phyloP scores from a whole-genome alignment of 1,140 invertebrate species.

The Ceratoteleas bidentatus region DNA sequence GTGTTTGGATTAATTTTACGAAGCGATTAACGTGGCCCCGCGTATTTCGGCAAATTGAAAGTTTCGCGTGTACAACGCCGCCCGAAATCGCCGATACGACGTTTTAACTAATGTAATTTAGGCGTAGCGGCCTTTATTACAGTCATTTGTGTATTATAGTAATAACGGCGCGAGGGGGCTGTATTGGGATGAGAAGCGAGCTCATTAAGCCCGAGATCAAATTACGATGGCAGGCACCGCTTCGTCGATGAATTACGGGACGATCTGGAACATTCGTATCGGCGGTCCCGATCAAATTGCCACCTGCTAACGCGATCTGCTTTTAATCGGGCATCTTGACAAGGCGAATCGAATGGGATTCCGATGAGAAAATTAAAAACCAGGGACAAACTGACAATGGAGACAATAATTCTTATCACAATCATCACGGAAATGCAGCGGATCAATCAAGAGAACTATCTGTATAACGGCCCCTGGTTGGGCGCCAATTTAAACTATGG shows the following conservation, averaged over 20 bases:
- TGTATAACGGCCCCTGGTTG: too few relatives aligned
- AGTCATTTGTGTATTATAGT: conserved; percentile 60
- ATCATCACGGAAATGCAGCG: too few relatives aligned
- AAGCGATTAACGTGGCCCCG: conserved; percentile 5
- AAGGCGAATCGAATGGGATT: background rate
- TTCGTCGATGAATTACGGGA: conserved; percentile 56
- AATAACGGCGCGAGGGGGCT: conserved; percentile 42
- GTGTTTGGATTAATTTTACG: conserved; percentile 30
- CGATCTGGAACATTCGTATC: conserved; percentile 57
- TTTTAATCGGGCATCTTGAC: conserved; percentile 33
- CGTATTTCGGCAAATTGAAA: conserved; percentile 46
- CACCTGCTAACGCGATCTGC: conserved; percentile 52
- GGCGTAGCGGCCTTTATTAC: conserved; percentile 42
- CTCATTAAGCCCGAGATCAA: conserved; percentile 63
- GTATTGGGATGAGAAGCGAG: conserved; percentile 52
- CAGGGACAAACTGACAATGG: too few relatives aligned
- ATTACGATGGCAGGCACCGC: conserved; percentile 59
- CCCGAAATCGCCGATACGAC: conserved; percentile 24
- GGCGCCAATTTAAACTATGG: too few relatives aligned
- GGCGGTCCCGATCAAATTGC: too few relatives aligned
- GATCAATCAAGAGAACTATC: too few relatives aligned
- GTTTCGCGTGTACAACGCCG: conserved; percentile 1
- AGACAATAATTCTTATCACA: too few relatives aligned
- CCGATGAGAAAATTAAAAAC: background rate
- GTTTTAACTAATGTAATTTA: conserved; percentile 58